These are phyloP conservation scores for Anoura caudifer DNA, from an alignment of 2,113 vertebrate genomes.

Conservation along the genomic window DNA sequence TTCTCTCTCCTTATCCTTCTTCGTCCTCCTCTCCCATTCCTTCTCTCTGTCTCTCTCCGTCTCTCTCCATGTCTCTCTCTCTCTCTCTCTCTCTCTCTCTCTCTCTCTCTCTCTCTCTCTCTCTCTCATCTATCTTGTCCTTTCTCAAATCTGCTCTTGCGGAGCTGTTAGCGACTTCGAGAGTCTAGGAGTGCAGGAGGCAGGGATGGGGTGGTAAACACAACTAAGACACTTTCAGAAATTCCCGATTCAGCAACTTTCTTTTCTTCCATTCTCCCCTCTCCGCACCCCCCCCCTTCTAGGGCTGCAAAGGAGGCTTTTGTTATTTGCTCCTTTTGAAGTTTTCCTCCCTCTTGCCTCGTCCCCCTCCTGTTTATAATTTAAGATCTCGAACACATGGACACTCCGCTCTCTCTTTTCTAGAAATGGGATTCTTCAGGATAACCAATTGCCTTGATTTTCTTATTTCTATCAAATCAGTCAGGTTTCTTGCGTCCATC, in stretches of 20 bases:
- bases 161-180: not conserved
- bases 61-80: not conserved
- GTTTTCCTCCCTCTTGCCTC: constrained; percentile 56
- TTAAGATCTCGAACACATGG: constrained; percentile 72
- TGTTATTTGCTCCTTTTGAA: constrained; percentile 78
- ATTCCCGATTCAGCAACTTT: constrained; percentile 79
- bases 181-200: constrained; percentile 9
- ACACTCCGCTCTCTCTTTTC: constrained; percentile 63
- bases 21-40: not conserved
- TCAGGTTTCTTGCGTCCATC: constrained; percentile 73
- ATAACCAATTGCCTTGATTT: constrained; percentile 67
- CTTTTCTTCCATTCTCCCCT: constrained; percentile 40
- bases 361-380: constrained; percentile 69
- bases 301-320: constrained; percentile 73
- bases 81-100: constrained; percentile 41
- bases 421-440: constrained; percentile 74
- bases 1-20: not conserved
- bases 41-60: not conserved
- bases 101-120: not conserved
- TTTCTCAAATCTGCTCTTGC: constrained; percentile 30
- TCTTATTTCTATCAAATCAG: constrained; percentile 75
- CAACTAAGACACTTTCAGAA: constrained; percentile 68
- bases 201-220: constrained; percentile 37
- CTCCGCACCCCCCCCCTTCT: not conserved
- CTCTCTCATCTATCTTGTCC: not conserved